Conservation (phyloP, 2,797 vertebrate species). For the Gobio occitaniae region DNA sequence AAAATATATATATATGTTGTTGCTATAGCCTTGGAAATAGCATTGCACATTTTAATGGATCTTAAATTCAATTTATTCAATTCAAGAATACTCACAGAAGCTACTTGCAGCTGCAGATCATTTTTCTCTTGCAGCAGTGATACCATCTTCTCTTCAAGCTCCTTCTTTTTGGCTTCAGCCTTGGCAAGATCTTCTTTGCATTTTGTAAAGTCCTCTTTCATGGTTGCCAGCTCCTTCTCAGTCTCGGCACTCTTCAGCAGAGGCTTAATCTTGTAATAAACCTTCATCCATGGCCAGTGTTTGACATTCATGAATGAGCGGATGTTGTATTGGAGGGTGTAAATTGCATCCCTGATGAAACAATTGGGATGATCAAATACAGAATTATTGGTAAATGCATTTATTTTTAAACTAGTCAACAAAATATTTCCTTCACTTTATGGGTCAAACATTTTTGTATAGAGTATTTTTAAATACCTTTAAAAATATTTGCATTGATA, state of each 20-base stretch:
- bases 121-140: conserved; percentile 89
- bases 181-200: not conserved
- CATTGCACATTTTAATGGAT: not conserved
- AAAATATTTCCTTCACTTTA: conserved; percentile 4
- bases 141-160: conserved; percentile 91
- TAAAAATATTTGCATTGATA: not conserved
- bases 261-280: conserved; percentile 83
- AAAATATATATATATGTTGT: no score
- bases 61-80: fast-evolving
- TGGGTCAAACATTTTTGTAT: not conserved
- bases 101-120: conserved; percentile 86
- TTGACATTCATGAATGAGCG: conserved; percentile 87
- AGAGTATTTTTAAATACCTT: not conserved
- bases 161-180: conserved; percentile 86
- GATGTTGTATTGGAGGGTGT: conserved; percentile 85
- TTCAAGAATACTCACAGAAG: conserved; percentile 78
- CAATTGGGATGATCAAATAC: conserved; percentile 74
- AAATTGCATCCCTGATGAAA: conserved; percentile 65
- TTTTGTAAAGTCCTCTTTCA: conserved; percentile 56
- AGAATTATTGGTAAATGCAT: conserved; percentile 43
- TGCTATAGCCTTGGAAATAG: not conserved
- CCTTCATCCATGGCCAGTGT: conserved; percentile 93
- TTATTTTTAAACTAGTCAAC: conserved; percentile 72
- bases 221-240: conserved; percentile 79
- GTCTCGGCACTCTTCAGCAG: conserved; percentile 83